Evolutionary conservation across 2,888 invertebrate species (phyloP), one percentile per base, ranked within the genome.

Genomic region (Oligia latruncula): DNA sequence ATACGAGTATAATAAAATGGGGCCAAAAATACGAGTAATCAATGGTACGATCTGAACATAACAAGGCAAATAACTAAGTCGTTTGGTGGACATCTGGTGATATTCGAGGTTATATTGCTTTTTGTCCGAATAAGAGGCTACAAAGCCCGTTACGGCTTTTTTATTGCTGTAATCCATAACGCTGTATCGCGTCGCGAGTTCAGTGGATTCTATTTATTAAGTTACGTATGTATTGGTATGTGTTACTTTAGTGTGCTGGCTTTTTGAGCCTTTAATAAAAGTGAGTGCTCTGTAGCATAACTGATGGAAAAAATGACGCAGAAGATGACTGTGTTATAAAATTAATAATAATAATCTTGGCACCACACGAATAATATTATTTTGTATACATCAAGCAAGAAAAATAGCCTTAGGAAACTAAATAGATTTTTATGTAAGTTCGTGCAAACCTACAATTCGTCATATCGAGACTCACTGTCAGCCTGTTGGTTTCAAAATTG

Each of bases 31-130:
- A 70, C 70, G 58, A 81, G 77, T 81, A 85, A 85, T 81, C 84
- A 79, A 72, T 80, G 68, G 55, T 64, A 64, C 64, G 71, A 77
- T 78, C 76, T 68, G 74, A 35, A 74, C 78, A 83, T 81, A 81
- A 85, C 72, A 77, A 74, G 86, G 71, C 77, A 71, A 86, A 89
- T 89, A 86, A 88, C 81, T 81, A 83, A 81, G 80, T 85, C 83
- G 79, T 87, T 87, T 49, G 3, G 77, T 72, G 79, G 76, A 86
- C 87, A 87, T 87, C 86, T 84, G 86, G 70, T 67, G 77, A 80
- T 78, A 79, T 81, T 81, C 64, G 77, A 79, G 74, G 71, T 86
- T 87, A 84, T 86, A 83, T 86, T 83, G 82, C 80, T 73, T 80
- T 87, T 84, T 87, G 84, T 78, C 77, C 77, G 78, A 84, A 86